Evolutionary conservation across 2,888 invertebrate genomes (phyloP).

Genomic region (Amblyjoppa proteus): DNA sequence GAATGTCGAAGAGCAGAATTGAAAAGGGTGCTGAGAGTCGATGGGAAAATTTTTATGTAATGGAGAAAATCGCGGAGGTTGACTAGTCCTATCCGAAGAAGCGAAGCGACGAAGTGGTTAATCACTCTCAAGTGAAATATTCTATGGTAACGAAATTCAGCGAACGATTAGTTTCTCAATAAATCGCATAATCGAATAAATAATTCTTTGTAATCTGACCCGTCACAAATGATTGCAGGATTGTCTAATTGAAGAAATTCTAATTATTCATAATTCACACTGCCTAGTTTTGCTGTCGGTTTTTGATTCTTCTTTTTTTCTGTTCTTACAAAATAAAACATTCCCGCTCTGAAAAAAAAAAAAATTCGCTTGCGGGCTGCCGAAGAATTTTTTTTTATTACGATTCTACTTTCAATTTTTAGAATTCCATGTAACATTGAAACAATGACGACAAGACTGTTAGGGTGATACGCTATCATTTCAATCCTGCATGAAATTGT

Average conservation of each 20-base stretch:
- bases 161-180: conserved; percentile 4
- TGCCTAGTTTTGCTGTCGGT: background rate
- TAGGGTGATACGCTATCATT: too few relatives aligned
- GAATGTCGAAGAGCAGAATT: background rate
- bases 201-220: background rate
- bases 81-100: conserved; percentile 19
- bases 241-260: background rate
- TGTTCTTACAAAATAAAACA: too few relatives aligned
- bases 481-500: too few relatives aligned
- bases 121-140: conserved; percentile 29
- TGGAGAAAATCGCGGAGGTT: background rate
- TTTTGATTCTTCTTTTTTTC: background rate
- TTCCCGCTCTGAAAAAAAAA: too few relatives aligned
- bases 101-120: conserved; percentile 7
- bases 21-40: background rate
- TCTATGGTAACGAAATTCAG: conserved; percentile 49
- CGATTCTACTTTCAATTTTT: background rate
- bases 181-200: conserved; percentile 15
- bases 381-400: background rate
- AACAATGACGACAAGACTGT: too few relatives aligned
- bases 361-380: too few relatives aligned
- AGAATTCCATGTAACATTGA: too few relatives aligned
- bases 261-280: background rate
- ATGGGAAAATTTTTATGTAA: conserved; percentile 23
- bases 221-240: background rate